Evolutionary conservation across 1,140 invertebrate genomes (phyloP), one percentile per base, ranked within the genome.

Genomic region (Drosophila guanche): DNA sequence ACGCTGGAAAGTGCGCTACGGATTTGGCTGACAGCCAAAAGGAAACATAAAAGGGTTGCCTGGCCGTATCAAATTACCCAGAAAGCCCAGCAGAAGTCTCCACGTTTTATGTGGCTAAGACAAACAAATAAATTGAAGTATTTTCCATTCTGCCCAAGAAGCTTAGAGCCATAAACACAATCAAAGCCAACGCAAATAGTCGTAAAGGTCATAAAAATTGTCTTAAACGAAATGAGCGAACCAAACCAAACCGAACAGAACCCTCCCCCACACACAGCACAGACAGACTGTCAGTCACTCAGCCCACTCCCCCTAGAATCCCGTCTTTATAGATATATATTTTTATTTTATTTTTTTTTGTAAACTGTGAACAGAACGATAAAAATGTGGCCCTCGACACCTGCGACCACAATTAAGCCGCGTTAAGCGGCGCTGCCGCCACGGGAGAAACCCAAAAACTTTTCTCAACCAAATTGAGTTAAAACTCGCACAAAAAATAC

Each of bases 321-420:
- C 5, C 25, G 33, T 12, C 33, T 37, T 10, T 37, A 37, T 12
- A 37, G 33, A 37, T 37, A 12, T 37, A 12, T 37, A 2, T 3
- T 4, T 37, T 12, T 20, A 20, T 20, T 0, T 37, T 41, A 54
- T 55, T 61, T 73, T 72, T 72, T 66, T 69, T 48, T 65, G 72
- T 74, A 84, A 84, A 80, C 86, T 89, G 79, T 89, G 86, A 89
- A 89, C 86, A 85, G 68, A 89, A 89, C 81, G 83, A 89, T 89
- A 89, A 89, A 89, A 89, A 89, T 90, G 56, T 71, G 42, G 58
- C 67, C 67, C 67, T 75, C 80, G 50, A 76, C 86, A 89, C 86
- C 86, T 89, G 86, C 72, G 86, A 90, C 86, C 86, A 90, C 86
- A 89, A 90, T 89, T 89, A 89, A 89, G 86, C 71, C 80, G 80